A percentile compares a stretch with the other conserved stretches of the same genome.
Conservation (phyloP, 2,888 invertebrate genomes). For the Macrostomum cliftonense region DNA sequence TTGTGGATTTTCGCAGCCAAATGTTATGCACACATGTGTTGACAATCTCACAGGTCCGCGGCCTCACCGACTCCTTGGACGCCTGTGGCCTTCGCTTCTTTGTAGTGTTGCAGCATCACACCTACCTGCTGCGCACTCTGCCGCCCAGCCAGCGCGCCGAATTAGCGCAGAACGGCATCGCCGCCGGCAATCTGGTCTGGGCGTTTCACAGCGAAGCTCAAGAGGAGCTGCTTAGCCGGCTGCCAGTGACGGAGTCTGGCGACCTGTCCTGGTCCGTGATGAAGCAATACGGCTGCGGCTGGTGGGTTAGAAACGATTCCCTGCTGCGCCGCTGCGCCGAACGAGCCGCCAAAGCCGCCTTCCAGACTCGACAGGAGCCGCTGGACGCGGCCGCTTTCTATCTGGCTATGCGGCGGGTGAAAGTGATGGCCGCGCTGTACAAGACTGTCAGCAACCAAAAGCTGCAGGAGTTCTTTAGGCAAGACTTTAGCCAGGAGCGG, state of each 20-base stretch:
- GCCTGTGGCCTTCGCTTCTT: constrained; percentile 89
- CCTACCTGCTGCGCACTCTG: constrained; percentile 74
- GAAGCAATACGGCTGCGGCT: constrained; percentile 73
- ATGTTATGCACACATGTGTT: no score
- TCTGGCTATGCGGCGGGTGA: constrained; percentile 63
- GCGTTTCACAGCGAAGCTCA: constrained; percentile 96
- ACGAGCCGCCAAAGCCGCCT: constrained; percentile 70
- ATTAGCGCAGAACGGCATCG: constrained; percentile 49
- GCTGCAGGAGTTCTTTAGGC: constrained; percentile 83
- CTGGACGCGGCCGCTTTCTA: constrained; percentile 92
- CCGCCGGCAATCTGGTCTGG: constrained; percentile 70
- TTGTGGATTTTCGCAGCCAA: no score
- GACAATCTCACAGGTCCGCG: neutral
- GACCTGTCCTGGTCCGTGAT: constrained; percentile 63
- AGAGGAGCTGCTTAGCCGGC: constrained; percentile 41
- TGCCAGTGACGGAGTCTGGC: constrained; percentile 35
- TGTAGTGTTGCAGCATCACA: constrained; percentile 89
- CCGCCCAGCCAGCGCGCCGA: constrained; percentile 68
- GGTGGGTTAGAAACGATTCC: constrained; percentile 77
- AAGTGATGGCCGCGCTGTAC: neutral
- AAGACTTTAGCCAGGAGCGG: constrained; percentile 74
- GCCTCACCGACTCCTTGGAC: constrained; percentile 46
- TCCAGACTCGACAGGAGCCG: constrained; percentile 74
- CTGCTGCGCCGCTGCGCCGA: constrained; percentile 66
- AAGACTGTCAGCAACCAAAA: constrained; percentile 60